Base-by-base conservation (phyloP, 2,797 vertebrate genomes). In the Epinephelus awoara region DNA sequence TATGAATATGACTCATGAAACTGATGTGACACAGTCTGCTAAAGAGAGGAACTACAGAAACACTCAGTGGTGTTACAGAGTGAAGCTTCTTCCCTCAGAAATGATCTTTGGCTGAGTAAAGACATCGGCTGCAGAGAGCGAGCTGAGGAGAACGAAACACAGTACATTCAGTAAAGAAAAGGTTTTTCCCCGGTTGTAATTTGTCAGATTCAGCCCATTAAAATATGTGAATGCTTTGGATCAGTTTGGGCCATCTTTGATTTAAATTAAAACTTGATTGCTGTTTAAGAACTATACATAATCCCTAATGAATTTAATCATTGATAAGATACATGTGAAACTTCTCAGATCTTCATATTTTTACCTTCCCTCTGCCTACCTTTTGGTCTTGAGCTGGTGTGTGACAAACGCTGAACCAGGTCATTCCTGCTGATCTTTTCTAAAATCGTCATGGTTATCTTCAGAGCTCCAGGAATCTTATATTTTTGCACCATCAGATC, bases 381-480 rank as follows among this genome's bases (percentile, higher is more conserved):
- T 57, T 27, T 73, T 4, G 1, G 19, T 13, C 0, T 4, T 2
- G 29, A 12, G 34, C 13, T 18, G 6, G 0, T 70, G 18, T 54
- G 56, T 29, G 23, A 5, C 71, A 91, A 57, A 40, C 0, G 0
- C 29, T 73, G 19, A 8, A 58, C 74, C 58, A 90, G 83, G 51
- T 92, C 87, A 25, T 91, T 92, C 62, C 87, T 79, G 63, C 1
- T 6, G 38, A 91, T 85, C 69, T 84, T 52, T 50, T 5, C 2
- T 34, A 90, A 67, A 55, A 87, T 19, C 29, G 4, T 19, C 3
- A 3, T 2, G n/a, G 83, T 80, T 4, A 58, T 2, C 47, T 21
- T 4, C 61, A 74, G 17, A 3, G 84, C 84, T 58, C 38, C 27
- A 2, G 5, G 0, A 2, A 0, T 1, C 17, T 34, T 2, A 11